These are phyloP conservation scores for Aselliscus stoliczkanus DNA, from an alignment of 2,797 vertebrate genomes.

Conservation along the genomic window DNA sequence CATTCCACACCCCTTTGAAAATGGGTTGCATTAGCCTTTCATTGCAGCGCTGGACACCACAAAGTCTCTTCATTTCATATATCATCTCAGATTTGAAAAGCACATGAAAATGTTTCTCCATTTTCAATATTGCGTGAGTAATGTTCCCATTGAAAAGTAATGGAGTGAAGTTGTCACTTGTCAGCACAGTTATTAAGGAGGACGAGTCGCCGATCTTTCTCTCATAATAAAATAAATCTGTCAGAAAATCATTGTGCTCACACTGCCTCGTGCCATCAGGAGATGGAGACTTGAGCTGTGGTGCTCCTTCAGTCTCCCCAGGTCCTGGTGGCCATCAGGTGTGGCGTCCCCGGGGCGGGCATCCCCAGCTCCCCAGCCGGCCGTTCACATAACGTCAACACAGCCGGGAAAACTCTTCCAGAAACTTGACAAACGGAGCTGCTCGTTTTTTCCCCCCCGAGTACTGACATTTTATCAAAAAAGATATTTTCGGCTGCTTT, in stretches of 20 bases:
- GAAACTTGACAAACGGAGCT: not conserved
- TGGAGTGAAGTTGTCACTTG: slow-evolving; percentile 87
- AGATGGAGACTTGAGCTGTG: not conserved
- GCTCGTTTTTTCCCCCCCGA: not conserved
- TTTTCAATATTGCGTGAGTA: slow-evolving; percentile 83
- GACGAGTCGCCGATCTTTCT: slow-evolving; percentile 80
- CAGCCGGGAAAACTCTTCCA: not conserved
- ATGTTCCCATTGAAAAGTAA: slow-evolving; percentile 86
- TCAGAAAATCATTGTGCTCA: slow-evolving; percentile 67
- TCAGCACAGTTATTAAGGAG: slow-evolving; percentile 84
- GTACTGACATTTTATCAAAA: not conserved
- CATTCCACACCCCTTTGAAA: not conserved
- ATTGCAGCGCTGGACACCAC: slow-evolving; percentile 49
- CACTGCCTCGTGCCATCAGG: slow-evolving; percentile 51
- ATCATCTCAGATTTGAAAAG: slow-evolving; percentile 80
- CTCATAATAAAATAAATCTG: slow-evolving; percentile 85
- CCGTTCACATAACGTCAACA: fast-evolving
- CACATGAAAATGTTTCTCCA: slow-evolving; percentile 81
- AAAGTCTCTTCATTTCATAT: slow-evolving; percentile 69
- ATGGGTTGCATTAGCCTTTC: slow-evolving; percentile 55
- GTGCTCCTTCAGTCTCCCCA: not conserved
- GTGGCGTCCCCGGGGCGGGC: not conserved
- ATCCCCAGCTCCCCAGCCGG: fast-evolving
- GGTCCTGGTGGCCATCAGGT: not conserved
- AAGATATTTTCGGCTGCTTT: not conserved